Evolutionary conservation across 1,140 invertebrate species (phyloP), one percentile per base, ranked within the genome.

Genomic region (Rhopalosiphum maidis): DNA sequence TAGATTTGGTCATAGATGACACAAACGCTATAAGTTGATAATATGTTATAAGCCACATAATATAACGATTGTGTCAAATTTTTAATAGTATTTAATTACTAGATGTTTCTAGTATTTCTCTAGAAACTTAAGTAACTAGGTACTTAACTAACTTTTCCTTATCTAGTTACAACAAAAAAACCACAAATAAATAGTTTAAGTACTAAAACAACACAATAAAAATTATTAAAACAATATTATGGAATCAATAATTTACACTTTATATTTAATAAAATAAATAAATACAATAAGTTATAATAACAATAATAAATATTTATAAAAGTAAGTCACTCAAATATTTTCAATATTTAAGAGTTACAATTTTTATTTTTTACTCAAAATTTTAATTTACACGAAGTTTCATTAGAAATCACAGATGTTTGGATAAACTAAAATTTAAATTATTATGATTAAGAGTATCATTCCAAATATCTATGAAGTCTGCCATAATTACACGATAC

Each of bases 241-340:
- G 41, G 23, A 4, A 43, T 25, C 22, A 85, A 85, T 87, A 89
- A 89, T 54, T 22, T 54, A 89, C 48, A 89, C 11, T 25, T 54
- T 86, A 86, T 89, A 51, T 89, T 55, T 55, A 6, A 15, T 54
- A 88, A 51, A 88, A 8, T 6, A n/a, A 88, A 54, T 88, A 88
- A 51, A 54, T 89, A 89, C 88, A 54, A 89, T 37, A 89, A 89
- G 11, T 46, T 25, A 35, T 41, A 41, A 41, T 23, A 87, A 37
- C 46, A 89, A 48, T 9, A 89, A 89, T 15, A 23, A 54, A 55
- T 48, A 88, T 51, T 51, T 88, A 88, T 54, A 88, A 48, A 48
- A 35, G 35, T 48, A 88, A 88, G n/a, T 88, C 87, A 54, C 21
- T 48, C 54, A 88, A 48, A 22, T 88, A 88, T 88, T 35, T 51